Conservation (phyloP, 2,888 invertebrate species). For the Epinotia bilunana region DNA sequence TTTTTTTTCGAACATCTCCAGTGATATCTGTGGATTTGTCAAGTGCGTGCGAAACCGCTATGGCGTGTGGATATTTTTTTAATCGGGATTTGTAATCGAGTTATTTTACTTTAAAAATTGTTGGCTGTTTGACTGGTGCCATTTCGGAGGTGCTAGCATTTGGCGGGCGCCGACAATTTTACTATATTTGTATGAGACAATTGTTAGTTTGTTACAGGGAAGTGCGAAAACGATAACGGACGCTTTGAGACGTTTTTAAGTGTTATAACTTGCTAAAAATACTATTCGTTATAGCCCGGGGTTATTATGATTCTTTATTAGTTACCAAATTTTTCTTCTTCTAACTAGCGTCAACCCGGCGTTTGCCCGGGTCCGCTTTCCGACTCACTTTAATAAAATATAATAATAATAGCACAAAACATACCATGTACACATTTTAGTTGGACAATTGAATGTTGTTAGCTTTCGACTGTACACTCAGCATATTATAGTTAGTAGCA, state of each 20-base stretch:
- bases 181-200: constrained; percentile 56
- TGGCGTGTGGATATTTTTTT: constrained; percentile 52
- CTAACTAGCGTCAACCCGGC: no score
- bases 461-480: no score
- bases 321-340: no score
- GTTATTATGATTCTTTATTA: no score
- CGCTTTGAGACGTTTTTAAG: constrained; percentile 44
- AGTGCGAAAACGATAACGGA: constrained; percentile 58
- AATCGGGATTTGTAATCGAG: constrained; percentile 1
- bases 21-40: constrained; percentile 70
- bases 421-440: no score
- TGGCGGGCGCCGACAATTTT: constrained; percentile 72
- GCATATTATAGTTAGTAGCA: no score
- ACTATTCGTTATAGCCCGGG: no score
- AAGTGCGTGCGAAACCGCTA: constrained; percentile 75
- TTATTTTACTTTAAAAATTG: constrained; percentile 53
- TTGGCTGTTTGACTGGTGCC: constrained; percentile 50
- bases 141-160: constrained; percentile 62
- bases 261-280: neutral
- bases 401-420: no score
- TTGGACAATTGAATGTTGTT: no score
- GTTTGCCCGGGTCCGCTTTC: no score
- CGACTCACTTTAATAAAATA: no score
- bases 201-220: constrained; percentile 58
- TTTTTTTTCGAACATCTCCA: constrained; percentile 53